These are phyloP conservation scores for Asobara japonica DNA, from an alignment of 1,140 invertebrate species.

Conservation along the genomic window DNA sequence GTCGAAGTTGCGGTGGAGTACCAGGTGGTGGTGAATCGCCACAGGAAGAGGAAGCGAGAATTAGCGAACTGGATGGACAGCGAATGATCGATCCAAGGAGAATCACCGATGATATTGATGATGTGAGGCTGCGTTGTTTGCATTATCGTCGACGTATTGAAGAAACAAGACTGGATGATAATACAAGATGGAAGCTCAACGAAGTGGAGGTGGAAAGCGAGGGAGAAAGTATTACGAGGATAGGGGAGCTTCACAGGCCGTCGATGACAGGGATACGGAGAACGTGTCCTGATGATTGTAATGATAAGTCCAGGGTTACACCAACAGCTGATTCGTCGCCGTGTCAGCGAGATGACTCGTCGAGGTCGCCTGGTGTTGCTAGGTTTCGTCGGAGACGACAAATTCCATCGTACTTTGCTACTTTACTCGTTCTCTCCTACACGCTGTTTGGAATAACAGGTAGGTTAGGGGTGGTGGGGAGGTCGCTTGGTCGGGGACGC, in stretches of 20 bases:
- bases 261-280: not conserved
- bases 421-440: slow-evolving; percentile 58
- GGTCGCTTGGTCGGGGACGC: too few relatives aligned
- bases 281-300: slow-evolving; percentile 15
- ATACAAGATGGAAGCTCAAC: slow-evolving; percentile 4
- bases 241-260: not conserved
- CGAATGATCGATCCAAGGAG: not conserved
- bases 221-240: slow-evolving; percentile 6
- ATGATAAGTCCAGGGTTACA: not conserved
- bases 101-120: slow-evolving; percentile 17
- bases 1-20: slow-evolving; percentile 52
- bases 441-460: slow-evolving; percentile 61
- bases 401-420: slow-evolving; percentile 59
- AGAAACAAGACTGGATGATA: slow-evolving; percentile 32
- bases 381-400: slow-evolving; percentile 47
- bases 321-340: not conserved
- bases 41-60: slow-evolving; percentile 2
- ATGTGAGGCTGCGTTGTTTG: slow-evolving; percentile 23
- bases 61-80: slow-evolving; percentile 10
- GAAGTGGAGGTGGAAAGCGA: not conserved
- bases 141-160: slow-evolving; percentile 30
- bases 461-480: too few relatives aligned
- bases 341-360: not conserved
- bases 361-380: slow-evolving; percentile 13
- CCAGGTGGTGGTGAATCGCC: slow-evolving; percentile 45